Base-by-base conservation (phyloP, 2,888 invertebrate species). In the Melieria omissa region DNA sequence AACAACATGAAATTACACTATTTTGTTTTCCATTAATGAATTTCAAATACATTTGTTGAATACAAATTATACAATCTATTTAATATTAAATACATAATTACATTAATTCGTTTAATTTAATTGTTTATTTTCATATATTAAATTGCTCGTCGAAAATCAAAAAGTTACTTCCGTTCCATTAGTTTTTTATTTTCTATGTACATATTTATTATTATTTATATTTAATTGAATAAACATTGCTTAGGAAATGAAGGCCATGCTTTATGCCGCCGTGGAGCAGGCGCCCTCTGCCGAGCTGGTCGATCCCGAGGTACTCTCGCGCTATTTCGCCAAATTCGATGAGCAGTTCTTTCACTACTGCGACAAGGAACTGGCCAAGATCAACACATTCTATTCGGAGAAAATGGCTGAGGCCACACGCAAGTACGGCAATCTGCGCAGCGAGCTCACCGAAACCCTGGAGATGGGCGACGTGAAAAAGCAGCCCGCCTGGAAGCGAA, bases 311-410 rank as follows among this genome's bases (percentile, higher is more conserved):
- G 88, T 91, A 46, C 86, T 93, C 6, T 90, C 90, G n/a, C 88
- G 93, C 12, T 93, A 93, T 83, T 92, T 92, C 86, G 91, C 91
- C 62, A 92, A 92, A 81, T 94, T 95, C 87, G 95, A 95, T 83
- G 95, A 96, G 84, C 90, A 92, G 80, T 96, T 96, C 83, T 94
- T 95, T 84, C 92, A 92, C 78, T 93, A 92, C 81, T 94, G 94
- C 86, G 95, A 95, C 83, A 93, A 92, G 80, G 95, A 96, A 86
- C 87, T 96, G 76, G 91, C 92, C 71, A 96, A 96, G 87, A 95
- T 96, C 81, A 95, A 96, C 86, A 93, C 94, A 10, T 96, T 96
- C 86, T 96, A 93, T 83, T 92, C 93, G 89, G 95, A 96, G 87
- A 96, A 96, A 87, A 88, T 96, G 81, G 95, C 96, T 0, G 96